These are phyloP conservation scores for Ifrita kowaldi DNA, from an alignment of 2,113 vertebrate species.

Conservation along the genomic window DNA sequence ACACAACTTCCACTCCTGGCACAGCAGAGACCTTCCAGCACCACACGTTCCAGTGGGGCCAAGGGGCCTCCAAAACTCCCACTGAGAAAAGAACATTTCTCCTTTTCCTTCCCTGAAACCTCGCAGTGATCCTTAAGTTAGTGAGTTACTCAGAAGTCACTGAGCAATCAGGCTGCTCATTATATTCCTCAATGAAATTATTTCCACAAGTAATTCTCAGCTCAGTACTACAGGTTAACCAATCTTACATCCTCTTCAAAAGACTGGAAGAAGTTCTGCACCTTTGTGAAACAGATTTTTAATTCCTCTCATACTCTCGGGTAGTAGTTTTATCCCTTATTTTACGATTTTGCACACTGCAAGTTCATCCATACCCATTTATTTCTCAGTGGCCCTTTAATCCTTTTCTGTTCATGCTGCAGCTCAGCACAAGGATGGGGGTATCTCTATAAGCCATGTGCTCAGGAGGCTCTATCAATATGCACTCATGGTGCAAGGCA, in stretches of 20 bases:
- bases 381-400: slow-evolving; percentile 11
- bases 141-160: background rate
- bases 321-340: background rate
- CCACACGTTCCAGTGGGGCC: fast-evolving
- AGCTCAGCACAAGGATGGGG: background rate
- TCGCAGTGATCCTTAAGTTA: background rate
- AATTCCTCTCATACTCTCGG: background rate
- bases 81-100: background rate
- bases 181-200: background rate
- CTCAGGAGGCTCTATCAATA: slow-evolving; percentile 7
- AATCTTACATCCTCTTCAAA: background rate
- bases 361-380: background rate
- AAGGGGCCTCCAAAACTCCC: background rate
- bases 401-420: background rate
- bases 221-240: background rate
- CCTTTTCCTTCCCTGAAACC: background rate
- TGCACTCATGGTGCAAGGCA: background rate
- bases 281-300: slow-evolving; percentile 9
- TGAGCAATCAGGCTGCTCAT: background rate
- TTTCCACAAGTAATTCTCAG: background rate
- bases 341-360: background rate
- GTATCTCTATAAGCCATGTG: background rate
- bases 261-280: background rate
- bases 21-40: background rate
- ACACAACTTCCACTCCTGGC: background rate